Evolutionary conservation across 2,888 invertebrate species (phyloP), one percentile per base, ranked within the genome.

Genomic region (Orthosia gracilis): DNA sequence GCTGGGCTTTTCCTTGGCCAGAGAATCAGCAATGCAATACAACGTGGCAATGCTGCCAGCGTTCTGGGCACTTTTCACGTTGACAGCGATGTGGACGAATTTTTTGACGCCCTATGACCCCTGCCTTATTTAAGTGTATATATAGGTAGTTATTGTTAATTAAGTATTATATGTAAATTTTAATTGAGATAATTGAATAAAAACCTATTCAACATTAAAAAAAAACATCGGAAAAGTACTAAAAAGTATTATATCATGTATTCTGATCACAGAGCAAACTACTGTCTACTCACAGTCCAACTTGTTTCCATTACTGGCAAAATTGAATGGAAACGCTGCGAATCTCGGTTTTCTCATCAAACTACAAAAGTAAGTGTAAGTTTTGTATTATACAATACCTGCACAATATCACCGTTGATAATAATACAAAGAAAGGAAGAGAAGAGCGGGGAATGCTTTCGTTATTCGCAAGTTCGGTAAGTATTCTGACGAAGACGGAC

Each of bases 271-370:
- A 76, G 74, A 80, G n/a, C 57, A 54, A 67, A 73, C 66, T 69
- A 80, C 69, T 67, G 64, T 62, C 80, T 54, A 63, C 61, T 74
- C 40, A 54, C 62, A 80, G 66, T 45, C 61, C 70, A 80, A 76
- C 66, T 79, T 64, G 66, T 64, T 83, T 80, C 80, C 70, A 67
- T 77, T 73, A 85, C 68, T 73, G 67, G 62, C 55, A 73, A 83
- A 80, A 83, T 83, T 80, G 83, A 84, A 84, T 84, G 65, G 80
- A 80, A 83, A 76, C 65, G 67, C 69, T 73, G 57, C 26, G 61
- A 83, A 83, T 74, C 77, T 85, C 54, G 73, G 70, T 69, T 73
- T 72, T 76, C 73, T 85, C 69, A 71, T 68, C 67, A 55, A 76
- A 83, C 73, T 74, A 59, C 40, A 61, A 63, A 74, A 83, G 62